These are phyloP conservation scores for Melanostigma gelatinosum DNA, from an alignment of 2,113 vertebrate species.

Conservation along the genomic window DNA sequence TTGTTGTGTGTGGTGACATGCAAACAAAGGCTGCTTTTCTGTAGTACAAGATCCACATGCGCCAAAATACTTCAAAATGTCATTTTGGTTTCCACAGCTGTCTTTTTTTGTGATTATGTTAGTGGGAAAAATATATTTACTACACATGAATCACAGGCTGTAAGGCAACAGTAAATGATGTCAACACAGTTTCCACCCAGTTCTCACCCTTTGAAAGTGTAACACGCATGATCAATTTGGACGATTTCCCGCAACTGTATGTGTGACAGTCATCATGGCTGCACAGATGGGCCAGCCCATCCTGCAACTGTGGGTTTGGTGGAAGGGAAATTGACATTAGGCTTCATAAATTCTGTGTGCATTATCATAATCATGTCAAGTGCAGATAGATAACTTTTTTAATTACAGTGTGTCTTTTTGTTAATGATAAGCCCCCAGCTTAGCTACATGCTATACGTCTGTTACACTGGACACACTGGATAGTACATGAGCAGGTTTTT, in stretches of 20 bases:
- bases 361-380: not conserved
- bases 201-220: slow-evolving; percentile 38
- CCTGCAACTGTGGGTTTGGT: slow-evolving; percentile 39
- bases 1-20: slow-evolving; percentile 21
- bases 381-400: not conserved
- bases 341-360: not conserved
- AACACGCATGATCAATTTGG: slow-evolving; percentile 41
- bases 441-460: not conserved
- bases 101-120: not conserved
- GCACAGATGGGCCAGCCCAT: slow-evolving; percentile 61
- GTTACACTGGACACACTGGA: not conserved
- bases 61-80: not conserved
- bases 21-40: slow-evolving; percentile 51
- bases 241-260: slow-evolving; percentile 41
- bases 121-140: slow-evolving; percentile 7
- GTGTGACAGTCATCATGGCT: slow-evolving; percentile 64
- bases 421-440: not conserved
- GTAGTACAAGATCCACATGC: not conserved
- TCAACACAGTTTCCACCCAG: slow-evolving; percentile 31
- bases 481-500: not conserved
- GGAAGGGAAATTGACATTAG: slow-evolving; percentile 13
- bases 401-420: not conserved
- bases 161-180: not conserved
- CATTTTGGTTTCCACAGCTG: not conserved
- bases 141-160: slow-evolving; percentile 4